Evolutionary conservation across 2,797 vertebrate genomes (phyloP).

Genomic region (Epinephelus coioides): DNA sequence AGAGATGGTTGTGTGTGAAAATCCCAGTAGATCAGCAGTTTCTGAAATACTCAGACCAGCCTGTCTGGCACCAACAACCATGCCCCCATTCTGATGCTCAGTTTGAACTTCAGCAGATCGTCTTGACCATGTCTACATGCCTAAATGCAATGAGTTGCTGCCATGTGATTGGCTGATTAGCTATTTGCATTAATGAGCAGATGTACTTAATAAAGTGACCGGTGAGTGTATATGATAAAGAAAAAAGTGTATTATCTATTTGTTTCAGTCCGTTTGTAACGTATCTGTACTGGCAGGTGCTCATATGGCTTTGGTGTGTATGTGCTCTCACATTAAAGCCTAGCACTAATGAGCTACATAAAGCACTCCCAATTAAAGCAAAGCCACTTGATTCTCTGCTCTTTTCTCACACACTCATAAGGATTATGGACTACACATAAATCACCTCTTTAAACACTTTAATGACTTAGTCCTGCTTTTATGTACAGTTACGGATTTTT

Average conservation of each 20-base stretch:
- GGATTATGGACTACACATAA: constrained; percentile 60
- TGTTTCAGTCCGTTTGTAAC: background rate
- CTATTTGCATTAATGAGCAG: too few species aligned
- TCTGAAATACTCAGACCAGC: too few species aligned
- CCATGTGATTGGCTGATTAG: too few species aligned
- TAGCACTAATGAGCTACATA: constrained; percentile 45
- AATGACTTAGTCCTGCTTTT: constrained; percentile 42
- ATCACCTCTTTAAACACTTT: constrained; percentile 58
- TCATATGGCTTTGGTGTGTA: constrained; percentile 12
- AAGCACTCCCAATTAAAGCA: constrained; percentile 59
- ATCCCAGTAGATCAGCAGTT: too few species aligned
- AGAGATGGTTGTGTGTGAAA: too few species aligned
- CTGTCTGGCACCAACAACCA: too few species aligned
- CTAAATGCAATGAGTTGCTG: too few species aligned
- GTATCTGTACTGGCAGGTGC: too few species aligned
- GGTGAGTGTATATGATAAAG: background rate
- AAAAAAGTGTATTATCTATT: background rate
- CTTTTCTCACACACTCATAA: constrained; percentile 40
- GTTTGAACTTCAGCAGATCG: too few species aligned
- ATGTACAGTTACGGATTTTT: constrained; percentile 33
- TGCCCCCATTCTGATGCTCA: too few species aligned
- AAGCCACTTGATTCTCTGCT: constrained; percentile 41
- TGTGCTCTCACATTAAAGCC: constrained; percentile 37
- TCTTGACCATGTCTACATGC: too few species aligned
- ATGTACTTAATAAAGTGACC: too few species aligned